These are phyloP conservation scores for Thera britannica DNA, from an alignment of 2,888 invertebrate species.

Conservation along the genomic window DNA sequence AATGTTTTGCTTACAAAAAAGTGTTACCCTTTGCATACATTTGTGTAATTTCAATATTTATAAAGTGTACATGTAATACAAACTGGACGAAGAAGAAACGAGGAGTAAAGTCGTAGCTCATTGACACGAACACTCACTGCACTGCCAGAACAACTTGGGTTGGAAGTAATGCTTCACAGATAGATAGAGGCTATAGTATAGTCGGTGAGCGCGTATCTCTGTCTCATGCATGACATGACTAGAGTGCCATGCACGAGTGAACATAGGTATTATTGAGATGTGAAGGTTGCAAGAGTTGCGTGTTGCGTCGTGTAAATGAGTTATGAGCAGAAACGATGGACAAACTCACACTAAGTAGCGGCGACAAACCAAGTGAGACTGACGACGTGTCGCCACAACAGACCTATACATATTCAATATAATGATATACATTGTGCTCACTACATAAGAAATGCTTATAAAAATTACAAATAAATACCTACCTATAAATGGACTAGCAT, in stretches of 20 bases:
- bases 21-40: conserved; percentile 60
- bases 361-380: conserved; percentile 9
- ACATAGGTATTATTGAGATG: not conserved
- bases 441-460: conserved; percentile 23
- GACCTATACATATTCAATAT: not conserved
- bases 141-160: not conserved
- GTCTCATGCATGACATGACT: too few relatives aligned
- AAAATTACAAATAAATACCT: conserved; percentile 45
- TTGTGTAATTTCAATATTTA: conserved; percentile 52
- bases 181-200: too few relatives aligned
- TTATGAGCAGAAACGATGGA: conserved; percentile 20
- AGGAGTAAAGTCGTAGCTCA: conserved; percentile 39
- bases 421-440: conserved; percentile 6
- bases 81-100: conserved; percentile 57
- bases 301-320: not conserved
- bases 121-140: not conserved
- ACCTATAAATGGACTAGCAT: conserved; percentile 60
- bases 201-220: too few relatives aligned
- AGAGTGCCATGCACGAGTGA: too few relatives aligned
- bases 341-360: conserved; percentile 18
- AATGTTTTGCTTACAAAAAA: conserved; percentile 58
- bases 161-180: too few relatives aligned
- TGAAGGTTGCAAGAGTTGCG: not conserved
- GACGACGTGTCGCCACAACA: not conserved
- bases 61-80: conserved; percentile 45